Conservation (phyloP, 2,797 vertebrate genomes). For the Stomatorhinus walkeri region DNA sequence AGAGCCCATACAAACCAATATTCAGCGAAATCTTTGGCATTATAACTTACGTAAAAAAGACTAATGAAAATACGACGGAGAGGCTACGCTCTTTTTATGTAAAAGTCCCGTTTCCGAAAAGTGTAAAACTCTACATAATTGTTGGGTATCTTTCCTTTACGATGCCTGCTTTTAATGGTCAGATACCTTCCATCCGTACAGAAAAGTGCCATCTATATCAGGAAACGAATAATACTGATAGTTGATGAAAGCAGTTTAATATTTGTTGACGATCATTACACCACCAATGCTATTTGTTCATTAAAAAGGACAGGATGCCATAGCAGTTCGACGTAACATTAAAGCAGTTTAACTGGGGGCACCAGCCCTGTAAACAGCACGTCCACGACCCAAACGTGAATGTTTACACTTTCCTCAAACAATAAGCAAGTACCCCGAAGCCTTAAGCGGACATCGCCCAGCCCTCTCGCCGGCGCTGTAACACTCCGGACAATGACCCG, state of each 20-base stretch:
- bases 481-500: conserved; percentile 9
- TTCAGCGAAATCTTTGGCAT: not conserved
- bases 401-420: conserved; percentile 12
- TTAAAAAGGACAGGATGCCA: not conserved
- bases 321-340: not conserved
- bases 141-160: not conserved
- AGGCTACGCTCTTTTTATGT: not conserved
- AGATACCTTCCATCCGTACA: not conserved
- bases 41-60: not conserved
- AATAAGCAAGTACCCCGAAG: not conserved
- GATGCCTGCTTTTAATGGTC: not conserved
- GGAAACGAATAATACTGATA: not conserved
- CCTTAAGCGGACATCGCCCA: not conserved
- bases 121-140: not conserved
- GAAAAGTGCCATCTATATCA: not conserved
- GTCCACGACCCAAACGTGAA: not conserved
- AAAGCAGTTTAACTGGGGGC: not conserved
- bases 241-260: not conserved
- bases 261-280: not conserved
- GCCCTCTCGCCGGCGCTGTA: not conserved
- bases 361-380: not conserved
- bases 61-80: not conserved
- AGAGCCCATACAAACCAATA: not conserved
- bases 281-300: not conserved
- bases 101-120: not conserved